Base-by-base conservation (phyloP, 2,113 vertebrate species). In the Hyaena hyaena region DNA sequence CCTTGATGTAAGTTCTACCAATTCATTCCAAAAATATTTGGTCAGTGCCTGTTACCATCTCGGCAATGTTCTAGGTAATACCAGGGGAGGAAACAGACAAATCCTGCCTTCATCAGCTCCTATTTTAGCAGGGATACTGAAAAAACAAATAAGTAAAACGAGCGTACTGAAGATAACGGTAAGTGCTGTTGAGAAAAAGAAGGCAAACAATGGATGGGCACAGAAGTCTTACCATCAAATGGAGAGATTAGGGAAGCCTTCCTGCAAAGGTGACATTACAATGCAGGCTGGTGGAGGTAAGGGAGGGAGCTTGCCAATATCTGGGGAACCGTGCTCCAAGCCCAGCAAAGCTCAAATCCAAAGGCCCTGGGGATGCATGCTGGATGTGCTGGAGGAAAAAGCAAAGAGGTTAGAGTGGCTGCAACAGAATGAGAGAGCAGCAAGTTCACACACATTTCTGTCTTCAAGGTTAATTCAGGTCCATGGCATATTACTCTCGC, bases 21-120 rank as follows among this genome's bases (percentile, higher is more conserved):
- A 48, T 76, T 88, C 43, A 80, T 95, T 90, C 39, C 28, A 80
- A 95, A 95, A 91, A 28, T 53, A 87, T 82, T 53, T 81, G 21
- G 1, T 23, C 26, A 33, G 58, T 43, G 16, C 33, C 43, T 76
- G 0, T n/a, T 74, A 31, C 1, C 58, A 4, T 11, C 12, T 23
- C 19, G 33, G 9, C 7, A 65, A 23, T 55, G 10, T 71, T 83
- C 58, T 76, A 92, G 58, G 8, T 69, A 48, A 16, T 94, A 28
- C 26, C 21, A 65, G 66, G 7, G 28, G 17, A 87, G 53, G 39
- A 91, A 84, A 90, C 4, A 48, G 79, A 35, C 66, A 81, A 45
- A n/a, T 53, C 12, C 43, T 66, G 58, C 24, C 80, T 87, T 83
- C 45, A 5, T 16, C 43, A 80, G 55, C 26, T 79, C 39, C 15